Evolutionary conservation across 2,113 vertebrate species (phyloP).

Genomic region (Labeo catla): DNA sequence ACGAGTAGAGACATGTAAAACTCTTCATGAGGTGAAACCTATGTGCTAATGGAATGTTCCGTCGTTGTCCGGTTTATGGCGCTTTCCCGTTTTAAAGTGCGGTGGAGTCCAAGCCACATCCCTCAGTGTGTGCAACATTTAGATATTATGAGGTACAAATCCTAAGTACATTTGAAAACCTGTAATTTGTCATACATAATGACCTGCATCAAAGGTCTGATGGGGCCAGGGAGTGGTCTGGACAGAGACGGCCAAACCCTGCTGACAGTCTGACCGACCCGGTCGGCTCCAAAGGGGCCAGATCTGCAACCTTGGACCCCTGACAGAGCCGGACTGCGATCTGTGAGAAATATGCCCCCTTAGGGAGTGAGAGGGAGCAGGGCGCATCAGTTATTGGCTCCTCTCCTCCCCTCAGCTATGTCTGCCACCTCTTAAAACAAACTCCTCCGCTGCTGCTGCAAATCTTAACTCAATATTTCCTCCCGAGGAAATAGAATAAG

Average conservation of each 20-base stretch:
- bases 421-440: slow-evolving; percentile 36
- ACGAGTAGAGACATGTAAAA: slow-evolving; percentile 42
- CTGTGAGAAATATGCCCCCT: slow-evolving; percentile 8
- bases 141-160: slow-evolving; percentile 60
- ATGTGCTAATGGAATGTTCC: slow-evolving; percentile 53
- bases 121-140: slow-evolving; percentile 57
- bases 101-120: slow-evolving; percentile 19
- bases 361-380: slow-evolving; percentile 26
- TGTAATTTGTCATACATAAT: slow-evolving; percentile 65
- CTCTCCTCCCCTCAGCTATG: slow-evolving; percentile 42
- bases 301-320: slow-evolving; percentile 8
- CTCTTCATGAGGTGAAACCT: slow-evolving; percentile 23
- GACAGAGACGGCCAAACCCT: slow-evolving; percentile 17
- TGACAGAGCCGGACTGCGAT: not conserved
- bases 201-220: slow-evolving; percentile 64
- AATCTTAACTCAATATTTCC: slow-evolving; percentile 72
- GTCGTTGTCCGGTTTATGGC: slow-evolving; percentile 49
- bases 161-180: slow-evolving; percentile 61
- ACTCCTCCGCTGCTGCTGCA: slow-evolving; percentile 60
- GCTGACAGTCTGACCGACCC: slow-evolving; percentile 27
- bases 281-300: slow-evolving; percentile 38
- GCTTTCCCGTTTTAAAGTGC: slow-evolving; percentile 42
- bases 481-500: slow-evolving; percentile 73
- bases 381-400: slow-evolving; percentile 25
- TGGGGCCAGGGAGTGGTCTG: slow-evolving; percentile 42